A percentile compares a stretch with the other conserved stretches of the same genome.
Evolutionary conservation across 92 coral and sea anemone genomes (phyloP).

Genomic region (Palythoa caribaeorum): DNA sequence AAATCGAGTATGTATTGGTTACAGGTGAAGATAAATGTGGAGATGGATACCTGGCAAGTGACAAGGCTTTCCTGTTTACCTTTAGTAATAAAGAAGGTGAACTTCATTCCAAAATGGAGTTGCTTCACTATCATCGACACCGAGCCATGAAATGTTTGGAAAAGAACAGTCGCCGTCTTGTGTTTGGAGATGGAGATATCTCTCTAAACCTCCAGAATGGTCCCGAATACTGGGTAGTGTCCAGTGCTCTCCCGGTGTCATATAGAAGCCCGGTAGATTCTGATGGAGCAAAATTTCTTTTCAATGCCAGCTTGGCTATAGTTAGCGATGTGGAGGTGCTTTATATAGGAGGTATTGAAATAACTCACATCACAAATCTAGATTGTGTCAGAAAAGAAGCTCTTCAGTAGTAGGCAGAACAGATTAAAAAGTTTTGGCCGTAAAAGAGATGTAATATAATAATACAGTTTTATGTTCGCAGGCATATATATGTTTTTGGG

Average conservation of each 20-base stretch:
- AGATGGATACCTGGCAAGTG: neutral
- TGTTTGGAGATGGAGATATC: slow-evolving; percentile 43
- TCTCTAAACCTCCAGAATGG: neutral
- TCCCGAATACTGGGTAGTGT: neutral
- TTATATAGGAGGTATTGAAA: slow-evolving; percentile 8
- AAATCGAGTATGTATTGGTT: neutral
- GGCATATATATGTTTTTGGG: too few relatives aligned
- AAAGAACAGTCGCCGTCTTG: neutral
- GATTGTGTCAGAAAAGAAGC: neutral
- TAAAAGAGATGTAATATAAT: too few relatives aligned
- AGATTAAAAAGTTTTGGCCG: too few relatives aligned
- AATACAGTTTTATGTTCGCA: too few relatives aligned
- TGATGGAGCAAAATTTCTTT: slow-evolving; percentile 2
- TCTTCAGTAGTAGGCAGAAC: too few relatives aligned
- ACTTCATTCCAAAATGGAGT: neutral
- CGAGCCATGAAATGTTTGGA: slow-evolving; percentile 36
- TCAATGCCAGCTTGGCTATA: neutral
- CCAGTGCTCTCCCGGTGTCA: slow-evolving; percentile 12
- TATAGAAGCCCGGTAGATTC: slow-evolving; percentile 3
- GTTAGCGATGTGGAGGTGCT: slow-evolving; percentile 43
- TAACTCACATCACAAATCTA: neutral
- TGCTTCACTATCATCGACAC: neutral
- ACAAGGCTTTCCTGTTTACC: slow-evolving; percentile 38
- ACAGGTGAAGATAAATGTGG: neutral
- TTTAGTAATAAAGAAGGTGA: slow-evolving; percentile 20